Evolutionary conservation across 2,888 invertebrate genomes (phyloP).

Genomic region (Cloeon dipterum): DNA sequence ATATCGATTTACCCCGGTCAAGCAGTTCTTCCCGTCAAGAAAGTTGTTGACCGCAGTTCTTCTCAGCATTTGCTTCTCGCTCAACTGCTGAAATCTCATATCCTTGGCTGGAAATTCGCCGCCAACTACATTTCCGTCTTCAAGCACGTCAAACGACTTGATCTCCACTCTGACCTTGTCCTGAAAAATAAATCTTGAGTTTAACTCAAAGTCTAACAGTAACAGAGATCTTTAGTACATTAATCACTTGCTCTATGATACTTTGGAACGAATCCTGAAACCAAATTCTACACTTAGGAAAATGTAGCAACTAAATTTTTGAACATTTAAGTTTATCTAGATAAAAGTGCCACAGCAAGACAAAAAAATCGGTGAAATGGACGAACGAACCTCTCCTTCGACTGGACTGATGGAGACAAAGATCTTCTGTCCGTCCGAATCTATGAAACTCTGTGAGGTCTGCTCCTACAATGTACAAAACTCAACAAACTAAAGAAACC

Average conservation of each 20-base stretch:
- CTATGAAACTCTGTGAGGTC: no score
- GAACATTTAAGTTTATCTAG: slow-evolving; percentile 5
- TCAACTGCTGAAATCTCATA: neutral
- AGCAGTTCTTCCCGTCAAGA: slow-evolving; percentile 60
- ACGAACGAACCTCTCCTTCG: no score
- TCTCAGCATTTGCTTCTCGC: no score
- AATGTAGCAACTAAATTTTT: slow-evolving; percentile 1
- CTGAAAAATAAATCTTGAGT: slow-evolving; percentile 37
- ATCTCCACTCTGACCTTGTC: slow-evolving; percentile 6
- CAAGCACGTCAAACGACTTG: slow-evolving; percentile 14
- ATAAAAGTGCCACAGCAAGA: slow-evolving; percentile 4
- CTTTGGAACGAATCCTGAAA: no score
- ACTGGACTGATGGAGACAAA: no score
- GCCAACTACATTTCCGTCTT: slow-evolving; percentile 7
- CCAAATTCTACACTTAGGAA: slow-evolving; percentile 5
- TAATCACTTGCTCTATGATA: no score
- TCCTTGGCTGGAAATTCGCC: neutral
- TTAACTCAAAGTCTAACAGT: slow-evolving; percentile 33
- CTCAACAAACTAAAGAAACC: neutral
- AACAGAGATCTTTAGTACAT: no score
- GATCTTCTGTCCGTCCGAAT: no score
- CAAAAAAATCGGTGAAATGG: neutral
- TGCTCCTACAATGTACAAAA: neutral
- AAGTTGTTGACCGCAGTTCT: slow-evolving; percentile 62
- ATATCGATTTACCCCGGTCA: slow-evolving; percentile 41